Percentiles rank a stretch among this genome's conserved stretches.
Evolutionary conservation across 2,113 vertebrate genomes (phyloP).

Genomic region (Salminus brasiliensis): DNA sequence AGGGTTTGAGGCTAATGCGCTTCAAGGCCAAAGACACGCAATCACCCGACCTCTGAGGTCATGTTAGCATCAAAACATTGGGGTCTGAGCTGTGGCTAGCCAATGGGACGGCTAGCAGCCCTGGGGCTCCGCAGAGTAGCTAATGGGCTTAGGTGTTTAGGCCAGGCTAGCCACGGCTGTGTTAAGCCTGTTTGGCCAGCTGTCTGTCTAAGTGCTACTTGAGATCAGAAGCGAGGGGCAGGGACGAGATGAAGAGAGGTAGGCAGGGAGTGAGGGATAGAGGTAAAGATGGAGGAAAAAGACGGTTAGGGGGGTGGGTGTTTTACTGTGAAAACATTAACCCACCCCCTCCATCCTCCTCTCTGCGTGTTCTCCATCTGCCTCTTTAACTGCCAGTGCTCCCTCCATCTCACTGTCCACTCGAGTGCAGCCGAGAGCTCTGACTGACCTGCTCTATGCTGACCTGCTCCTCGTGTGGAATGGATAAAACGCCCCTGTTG

Average conservation of each 20-base stretch:
- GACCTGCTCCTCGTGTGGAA: conserved; percentile 41
- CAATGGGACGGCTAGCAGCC: conserved; percentile 55
- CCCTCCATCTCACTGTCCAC: conserved; percentile 60
- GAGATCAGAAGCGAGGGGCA: conserved; percentile 43
- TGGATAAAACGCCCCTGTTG: background rate
- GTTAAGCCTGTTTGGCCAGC: conserved; percentile 77
- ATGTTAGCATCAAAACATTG: conserved; percentile 58
- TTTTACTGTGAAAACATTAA: conserved; percentile 33
- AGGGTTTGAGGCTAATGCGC: background rate
- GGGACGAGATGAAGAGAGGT: background rate
- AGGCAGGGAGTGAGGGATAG: background rate
- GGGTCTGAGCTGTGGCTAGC: conserved; percentile 51
- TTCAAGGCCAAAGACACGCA: conserved; percentile 5
- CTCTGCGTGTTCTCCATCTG: conserved; percentile 59
- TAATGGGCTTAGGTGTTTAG: conserved; percentile 73
- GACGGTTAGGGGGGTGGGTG: too few relatives aligned
- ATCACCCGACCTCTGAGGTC: conserved; percentile 42
- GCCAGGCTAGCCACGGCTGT: conserved; percentile 69
- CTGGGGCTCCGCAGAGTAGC: conserved; percentile 36
- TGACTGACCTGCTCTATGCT: conserved; percentile 36
- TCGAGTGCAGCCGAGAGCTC: conserved; percentile 47
- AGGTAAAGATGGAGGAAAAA: background rate
- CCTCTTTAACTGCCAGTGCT: conserved; percentile 60
- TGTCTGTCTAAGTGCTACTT: conserved; percentile 69
- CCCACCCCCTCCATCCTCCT: conserved; percentile 31